Conservation (phyloP, 2,888 invertebrate genomes). For the Andrena fulva region DNA sequence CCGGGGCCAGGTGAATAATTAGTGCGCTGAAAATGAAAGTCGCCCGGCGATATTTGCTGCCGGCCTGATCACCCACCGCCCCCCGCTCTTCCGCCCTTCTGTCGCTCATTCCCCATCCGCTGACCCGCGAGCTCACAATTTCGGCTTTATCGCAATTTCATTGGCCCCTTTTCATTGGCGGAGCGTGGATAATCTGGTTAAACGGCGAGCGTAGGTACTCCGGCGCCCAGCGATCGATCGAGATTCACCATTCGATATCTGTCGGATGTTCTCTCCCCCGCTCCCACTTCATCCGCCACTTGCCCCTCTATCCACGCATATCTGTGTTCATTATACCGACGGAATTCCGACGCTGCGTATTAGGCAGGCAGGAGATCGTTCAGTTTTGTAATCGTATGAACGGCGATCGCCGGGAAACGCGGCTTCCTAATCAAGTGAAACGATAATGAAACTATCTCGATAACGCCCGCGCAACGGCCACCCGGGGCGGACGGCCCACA, state of each 20-base stretch:
- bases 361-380: slow-evolving; percentile 23
- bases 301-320: slow-evolving; percentile 28
- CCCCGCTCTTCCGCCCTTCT: slow-evolving; percentile 23
- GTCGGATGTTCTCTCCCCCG: not conserved
- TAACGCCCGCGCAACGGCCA: not conserved
- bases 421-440: slow-evolving; percentile 43
- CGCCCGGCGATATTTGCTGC: slow-evolving; percentile 79
- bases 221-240: slow-evolving; percentile 57
- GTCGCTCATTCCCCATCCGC: slow-evolving; percentile 8
- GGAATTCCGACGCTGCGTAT: slow-evolving; percentile 30
- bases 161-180: slow-evolving; percentile 74
- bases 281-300: not conserved
- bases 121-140: slow-evolving; percentile 67
- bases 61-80: slow-evolving; percentile 65
- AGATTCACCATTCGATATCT: slow-evolving; percentile 62
- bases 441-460: slow-evolving; percentile 49
- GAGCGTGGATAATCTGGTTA: slow-evolving; percentile 75
- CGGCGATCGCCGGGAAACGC: not conserved
- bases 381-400: slow-evolving; percentile 32
- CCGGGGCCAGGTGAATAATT: slow-evolving; percentile 79
- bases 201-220: slow-evolving; percentile 59
- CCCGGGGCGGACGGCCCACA: not conserved
- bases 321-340: slow-evolving; percentile 62
- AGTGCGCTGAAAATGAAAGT: slow-evolving; percentile 82
- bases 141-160: slow-evolving; percentile 79